These are phyloP conservation scores for Zygothrica quintamaculata DNA, from an alignment of 2,888 invertebrate genomes.

Conservation along the genomic window DNA sequence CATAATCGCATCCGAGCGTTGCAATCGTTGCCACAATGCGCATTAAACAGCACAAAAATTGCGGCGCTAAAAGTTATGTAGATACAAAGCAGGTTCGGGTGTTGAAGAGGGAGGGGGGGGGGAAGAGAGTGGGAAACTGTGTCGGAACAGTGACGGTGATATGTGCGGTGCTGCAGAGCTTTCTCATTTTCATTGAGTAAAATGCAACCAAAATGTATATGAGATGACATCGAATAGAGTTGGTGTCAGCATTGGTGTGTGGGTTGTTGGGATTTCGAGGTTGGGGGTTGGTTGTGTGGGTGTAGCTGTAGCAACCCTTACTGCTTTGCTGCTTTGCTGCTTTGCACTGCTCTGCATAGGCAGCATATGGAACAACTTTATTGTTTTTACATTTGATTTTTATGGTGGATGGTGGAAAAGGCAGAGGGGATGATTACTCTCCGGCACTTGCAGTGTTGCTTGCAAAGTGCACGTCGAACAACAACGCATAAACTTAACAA, in stretches of 20 bases:
- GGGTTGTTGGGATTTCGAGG: slow-evolving; percentile 2
- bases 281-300: slow-evolving; percentile 4
- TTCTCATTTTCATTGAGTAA: slow-evolving; percentile 76
- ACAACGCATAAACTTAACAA: slow-evolving; percentile 62
- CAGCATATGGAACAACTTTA: slow-evolving; percentile 73
- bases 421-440: neutral
- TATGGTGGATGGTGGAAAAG: slow-evolving; percentile 13
- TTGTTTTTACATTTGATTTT: slow-evolving; percentile 76
- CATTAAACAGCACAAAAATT: slow-evolving; percentile 45
- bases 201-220: slow-evolving; percentile 52
- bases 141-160: neutral
- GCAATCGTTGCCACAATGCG: slow-evolving; percentile 44
- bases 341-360: slow-evolving; percentile 3
- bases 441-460: slow-evolving; percentile 59
- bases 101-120: too few relatives aligned
- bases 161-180: neutral
- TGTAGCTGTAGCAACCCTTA: slow-evolving; percentile 34
- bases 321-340: neutral
- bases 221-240: slow-evolving; percentile 1
- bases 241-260: slow-evolving; percentile 3
- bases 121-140: too few relatives aligned
- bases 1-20: slow-evolving; percentile 41
- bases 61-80: slow-evolving; percentile 61
- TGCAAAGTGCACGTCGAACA: slow-evolving; percentile 64
- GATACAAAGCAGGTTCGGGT: slow-evolving; percentile 56